Conservation (phyloP, 1,140 invertebrate genomes). For the Drosophila navojoa region DNA sequence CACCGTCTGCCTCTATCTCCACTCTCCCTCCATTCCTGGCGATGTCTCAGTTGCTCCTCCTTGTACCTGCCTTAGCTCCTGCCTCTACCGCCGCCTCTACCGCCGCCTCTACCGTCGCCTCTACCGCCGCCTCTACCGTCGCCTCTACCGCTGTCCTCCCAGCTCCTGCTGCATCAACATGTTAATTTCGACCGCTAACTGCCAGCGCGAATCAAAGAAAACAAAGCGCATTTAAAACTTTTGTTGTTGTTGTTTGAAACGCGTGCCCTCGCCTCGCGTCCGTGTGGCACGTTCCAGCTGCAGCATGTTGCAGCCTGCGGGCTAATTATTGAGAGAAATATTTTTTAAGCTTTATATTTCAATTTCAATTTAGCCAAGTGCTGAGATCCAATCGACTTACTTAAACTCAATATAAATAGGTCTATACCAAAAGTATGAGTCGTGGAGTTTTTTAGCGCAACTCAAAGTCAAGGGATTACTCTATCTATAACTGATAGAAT, state of each 20-base stretch:
- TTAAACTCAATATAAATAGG: no score
- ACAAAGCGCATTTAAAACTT: background rate
- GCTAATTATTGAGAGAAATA: slow-evolving; percentile 20
- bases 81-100: background rate
- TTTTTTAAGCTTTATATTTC: no score
- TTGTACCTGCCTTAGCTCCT: background rate
- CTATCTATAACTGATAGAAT: no score
- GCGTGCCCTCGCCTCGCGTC: slow-evolving; percentile 14
- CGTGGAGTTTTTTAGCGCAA: no score
- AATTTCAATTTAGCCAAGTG: background rate
- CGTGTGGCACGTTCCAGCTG: slow-evolving; percentile 50
- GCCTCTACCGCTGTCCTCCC: no score
- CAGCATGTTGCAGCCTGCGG: slow-evolving; percentile 1
- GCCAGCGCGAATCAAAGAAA: slow-evolving; percentile 27
- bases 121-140: no score
- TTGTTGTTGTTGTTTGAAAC: background rate
- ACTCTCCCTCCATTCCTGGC: no score
- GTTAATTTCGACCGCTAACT: slow-evolving; percentile 42
- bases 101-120: background rate
- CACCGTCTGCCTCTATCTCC: no score
- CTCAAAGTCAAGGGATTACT: no score
- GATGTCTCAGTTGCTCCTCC: no score
- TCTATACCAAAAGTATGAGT: no score
- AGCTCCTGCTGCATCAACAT: slow-evolving; percentile 28
- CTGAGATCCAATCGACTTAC: no score